Evolutionary conservation across 2,113 vertebrate genomes (phyloP).

Genomic region (Lampris megalopsis): DNA sequence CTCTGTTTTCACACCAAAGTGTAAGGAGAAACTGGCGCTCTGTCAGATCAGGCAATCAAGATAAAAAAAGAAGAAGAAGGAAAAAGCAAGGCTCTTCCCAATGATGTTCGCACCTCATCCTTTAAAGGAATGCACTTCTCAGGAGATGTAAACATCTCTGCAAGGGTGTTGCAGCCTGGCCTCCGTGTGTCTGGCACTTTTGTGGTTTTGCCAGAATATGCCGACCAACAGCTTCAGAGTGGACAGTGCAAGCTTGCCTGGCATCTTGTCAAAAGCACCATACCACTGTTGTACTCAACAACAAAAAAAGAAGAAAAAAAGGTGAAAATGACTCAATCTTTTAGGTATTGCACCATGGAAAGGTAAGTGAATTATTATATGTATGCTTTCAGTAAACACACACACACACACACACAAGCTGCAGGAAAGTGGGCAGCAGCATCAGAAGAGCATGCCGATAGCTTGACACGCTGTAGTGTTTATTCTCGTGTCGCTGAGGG

Average conservation of each 20-base stretch:
- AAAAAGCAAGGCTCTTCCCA: conserved; percentile 49
- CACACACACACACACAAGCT: conserved; percentile 18
- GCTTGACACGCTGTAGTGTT: conserved; percentile 39
- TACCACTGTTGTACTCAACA: background rate
- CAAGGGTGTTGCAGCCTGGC: conserved; percentile 6
- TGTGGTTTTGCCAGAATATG: background rate
- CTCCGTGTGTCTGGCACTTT: conserved; percentile 19
- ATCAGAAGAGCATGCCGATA: conserved; percentile 39
- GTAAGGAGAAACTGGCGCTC: conserved; percentile 70
- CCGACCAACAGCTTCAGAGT: conserved; percentile 3
- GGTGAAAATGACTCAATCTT: background rate
- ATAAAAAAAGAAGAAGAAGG: conserved; percentile 47
- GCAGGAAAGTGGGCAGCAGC: conserved; percentile 44
- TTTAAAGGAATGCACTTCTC: conserved; percentile 20
- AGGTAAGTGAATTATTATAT: background rate
- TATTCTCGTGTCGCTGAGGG: conserved; percentile 65
- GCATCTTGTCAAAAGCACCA: background rate
- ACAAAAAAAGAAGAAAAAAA: background rate
- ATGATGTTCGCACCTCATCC: conserved; percentile 35
- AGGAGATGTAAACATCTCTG: conserved; percentile 28
- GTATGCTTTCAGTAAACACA: background rate
- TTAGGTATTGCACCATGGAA: background rate
- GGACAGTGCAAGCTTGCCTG: background rate
- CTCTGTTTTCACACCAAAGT: conserved; percentile 80
- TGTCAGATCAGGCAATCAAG: conserved; percentile 76